A percentile compares a stretch with the other conserved stretches of the same genome.
Evolutionary conservation across 2,113 vertebrate genomes (phyloP).

Genomic region (Corydoras sp.): DNA sequence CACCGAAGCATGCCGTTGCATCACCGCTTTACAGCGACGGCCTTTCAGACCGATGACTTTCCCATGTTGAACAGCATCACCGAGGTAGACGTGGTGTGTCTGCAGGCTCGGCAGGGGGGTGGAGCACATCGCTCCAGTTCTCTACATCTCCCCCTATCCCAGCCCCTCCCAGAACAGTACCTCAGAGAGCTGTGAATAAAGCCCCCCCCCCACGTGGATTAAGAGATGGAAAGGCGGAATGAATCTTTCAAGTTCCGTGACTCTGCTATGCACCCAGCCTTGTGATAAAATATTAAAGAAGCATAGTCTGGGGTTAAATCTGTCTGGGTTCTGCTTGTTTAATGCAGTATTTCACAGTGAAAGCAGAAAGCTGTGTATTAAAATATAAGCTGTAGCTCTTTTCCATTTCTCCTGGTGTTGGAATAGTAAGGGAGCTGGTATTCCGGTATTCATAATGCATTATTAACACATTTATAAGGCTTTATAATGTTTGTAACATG

Average conservation of each 20-base stretch:
- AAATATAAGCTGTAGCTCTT: background rate
- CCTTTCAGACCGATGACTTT: conserved; percentile 10
- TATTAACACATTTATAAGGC: too few relatives aligned
- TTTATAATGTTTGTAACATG: too few relatives aligned
- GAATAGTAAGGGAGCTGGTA: too few relatives aligned
- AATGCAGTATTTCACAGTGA: too few relatives aligned
- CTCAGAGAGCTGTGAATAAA: background rate
- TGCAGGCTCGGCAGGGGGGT: background rate
- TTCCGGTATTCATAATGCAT: too few relatives aligned
- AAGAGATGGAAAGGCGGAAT: background rate
- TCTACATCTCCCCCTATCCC: too few relatives aligned
- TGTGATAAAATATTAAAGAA: background rate
- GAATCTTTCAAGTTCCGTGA: conserved; percentile 4
- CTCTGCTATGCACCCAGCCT: background rate
- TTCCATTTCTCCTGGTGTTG: background rate
- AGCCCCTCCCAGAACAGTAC: background rate
- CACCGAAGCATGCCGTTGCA: too few relatives aligned
- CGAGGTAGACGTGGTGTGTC: conserved; percentile 6
- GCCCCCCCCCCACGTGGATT: too few relatives aligned
- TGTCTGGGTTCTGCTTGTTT: too few relatives aligned
- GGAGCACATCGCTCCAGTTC: background rate
- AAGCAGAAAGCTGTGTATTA: background rate
- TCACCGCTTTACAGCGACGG: background rate
- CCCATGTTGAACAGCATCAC: conserved; percentile 6
- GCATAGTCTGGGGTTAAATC: background rate